These are phyloP conservation scores for Agelaius phoeniceus DNA, from an alignment of 2,113 vertebrate genomes.

Conservation along the genomic window DNA sequence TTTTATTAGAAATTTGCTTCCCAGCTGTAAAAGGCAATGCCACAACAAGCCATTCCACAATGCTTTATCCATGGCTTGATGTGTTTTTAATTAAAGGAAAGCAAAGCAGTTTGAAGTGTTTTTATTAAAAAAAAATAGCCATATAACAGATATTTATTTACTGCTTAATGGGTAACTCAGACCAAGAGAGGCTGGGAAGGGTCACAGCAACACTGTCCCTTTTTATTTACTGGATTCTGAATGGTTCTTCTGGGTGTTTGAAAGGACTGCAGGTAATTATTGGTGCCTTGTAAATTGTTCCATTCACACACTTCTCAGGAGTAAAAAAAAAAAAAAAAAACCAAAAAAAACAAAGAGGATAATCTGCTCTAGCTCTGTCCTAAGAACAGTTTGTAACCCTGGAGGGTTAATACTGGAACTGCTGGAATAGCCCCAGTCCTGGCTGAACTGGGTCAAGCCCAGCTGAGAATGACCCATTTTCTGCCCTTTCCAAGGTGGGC, in stretches of 20 bases:
- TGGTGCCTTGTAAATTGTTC: neutral
- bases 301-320: neutral
- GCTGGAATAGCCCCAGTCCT: neutral
- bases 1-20: slow-evolving; percentile 76
- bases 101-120: slow-evolving; percentile 44
- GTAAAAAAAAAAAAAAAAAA: neutral
- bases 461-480: neutral
- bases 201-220: neutral
- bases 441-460: neutral
- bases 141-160: slow-evolving; percentile 50
- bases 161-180: neutral
- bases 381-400: neutral
- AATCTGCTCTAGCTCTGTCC: neutral
- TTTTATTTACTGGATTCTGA: neutral
- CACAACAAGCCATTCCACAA: slow-evolving; percentile 38
- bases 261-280: neutral
- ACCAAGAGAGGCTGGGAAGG: slow-evolving; percentile 11
- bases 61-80: slow-evolving; percentile 65
- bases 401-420: neutral
- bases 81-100: slow-evolving; percentile 73
- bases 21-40: slow-evolving; percentile 59
- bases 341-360: neutral
- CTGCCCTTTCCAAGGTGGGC: neutral
- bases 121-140: slow-evolving; percentile 16
- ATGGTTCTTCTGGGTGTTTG: neutral